Conservation (phyloP, 1,140 invertebrate genomes). For the Scaptomyza montana region DNA sequence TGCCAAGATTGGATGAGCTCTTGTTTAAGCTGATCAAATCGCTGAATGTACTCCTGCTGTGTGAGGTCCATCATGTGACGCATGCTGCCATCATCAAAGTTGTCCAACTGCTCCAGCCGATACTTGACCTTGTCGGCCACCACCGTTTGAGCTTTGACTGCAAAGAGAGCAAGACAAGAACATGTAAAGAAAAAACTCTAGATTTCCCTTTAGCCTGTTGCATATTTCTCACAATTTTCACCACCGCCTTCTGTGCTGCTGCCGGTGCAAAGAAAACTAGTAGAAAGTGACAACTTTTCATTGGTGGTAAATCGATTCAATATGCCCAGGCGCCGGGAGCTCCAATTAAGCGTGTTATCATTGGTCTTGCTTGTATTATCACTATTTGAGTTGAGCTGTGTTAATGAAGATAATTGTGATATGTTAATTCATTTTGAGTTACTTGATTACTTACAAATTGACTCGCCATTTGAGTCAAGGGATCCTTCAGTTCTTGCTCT, state of each 20-base stretch:
- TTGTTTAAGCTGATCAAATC: slow-evolving; percentile 95
- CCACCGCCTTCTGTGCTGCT: slow-evolving; percentile 50
- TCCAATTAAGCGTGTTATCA: slow-evolving; percentile 90
- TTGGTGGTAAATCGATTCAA: slow-evolving; percentile 95
- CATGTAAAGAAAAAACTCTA: neutral
- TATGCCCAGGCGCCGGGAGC: slow-evolving; percentile 88
- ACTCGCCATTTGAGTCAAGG: slow-evolving; percentile 87
- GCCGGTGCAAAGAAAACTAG: slow-evolving; percentile 89
- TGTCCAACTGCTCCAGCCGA: slow-evolving; percentile 96
- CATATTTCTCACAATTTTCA: slow-evolving; percentile 59
- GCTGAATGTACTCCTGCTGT: slow-evolving; percentile 95
- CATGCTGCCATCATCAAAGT: slow-evolving; percentile 95
- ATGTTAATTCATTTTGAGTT: neutral
- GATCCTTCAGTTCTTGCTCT: slow-evolving; percentile 85
- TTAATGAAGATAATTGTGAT: neutral
- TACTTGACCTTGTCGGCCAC: slow-evolving; percentile 96
- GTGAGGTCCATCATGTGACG: slow-evolving; percentile 94
- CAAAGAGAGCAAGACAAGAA: slow-evolving; percentile 72
- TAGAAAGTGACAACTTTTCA: slow-evolving; percentile 94
- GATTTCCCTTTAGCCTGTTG: neutral
- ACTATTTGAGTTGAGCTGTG: slow-evolving; percentile 64
- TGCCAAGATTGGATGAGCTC: slow-evolving; percentile 96
- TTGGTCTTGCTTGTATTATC: slow-evolving; percentile 75
- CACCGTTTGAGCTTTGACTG: slow-evolving; percentile 90
- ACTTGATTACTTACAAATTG: slow-evolving; percentile 85